Conservation (phyloP, 2,113 vertebrate species). For the Ardeotis arabs region DNA sequence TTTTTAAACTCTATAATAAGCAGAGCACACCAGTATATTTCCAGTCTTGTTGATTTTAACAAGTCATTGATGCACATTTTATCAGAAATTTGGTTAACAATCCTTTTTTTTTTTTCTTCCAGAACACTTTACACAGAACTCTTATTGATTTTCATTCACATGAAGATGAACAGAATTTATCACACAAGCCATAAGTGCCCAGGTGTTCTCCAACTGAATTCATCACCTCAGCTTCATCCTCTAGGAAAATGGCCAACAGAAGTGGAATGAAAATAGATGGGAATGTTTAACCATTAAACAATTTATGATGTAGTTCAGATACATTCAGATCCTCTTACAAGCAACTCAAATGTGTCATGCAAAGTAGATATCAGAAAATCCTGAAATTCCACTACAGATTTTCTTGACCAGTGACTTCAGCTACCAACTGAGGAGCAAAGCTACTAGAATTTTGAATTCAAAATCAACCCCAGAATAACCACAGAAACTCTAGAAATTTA, state of each 20-base stretch:
- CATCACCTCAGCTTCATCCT: not conserved
- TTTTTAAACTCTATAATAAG: not conserved
- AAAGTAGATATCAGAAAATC: not conserved
- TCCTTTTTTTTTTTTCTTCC: not conserved
- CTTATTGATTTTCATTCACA: not conserved
- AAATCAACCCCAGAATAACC: not conserved
- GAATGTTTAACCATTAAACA: not conserved
- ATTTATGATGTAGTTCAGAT: not conserved
- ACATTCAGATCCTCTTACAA: not conserved
- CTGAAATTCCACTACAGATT: not conserved
- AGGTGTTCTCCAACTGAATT: not conserved
- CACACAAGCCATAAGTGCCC: not conserved
- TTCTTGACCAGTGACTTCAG: not conserved
- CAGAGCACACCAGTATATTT: not conserved
- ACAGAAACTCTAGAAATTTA: not conserved
- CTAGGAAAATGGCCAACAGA: not conserved
- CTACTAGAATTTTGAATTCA: not conserved
- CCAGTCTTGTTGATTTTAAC: not conserved
- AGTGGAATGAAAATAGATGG: not conserved
- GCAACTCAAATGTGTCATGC: not conserved
- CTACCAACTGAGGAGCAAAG: not conserved
- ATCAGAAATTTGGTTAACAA: not conserved
- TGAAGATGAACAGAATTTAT: constrained; percentile 5
- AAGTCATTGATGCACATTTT: not conserved
- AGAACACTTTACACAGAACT: not conserved